Base-by-base conservation (phyloP, 2,797 vertebrate species). In the Coccyzus lansbergi region DNA sequence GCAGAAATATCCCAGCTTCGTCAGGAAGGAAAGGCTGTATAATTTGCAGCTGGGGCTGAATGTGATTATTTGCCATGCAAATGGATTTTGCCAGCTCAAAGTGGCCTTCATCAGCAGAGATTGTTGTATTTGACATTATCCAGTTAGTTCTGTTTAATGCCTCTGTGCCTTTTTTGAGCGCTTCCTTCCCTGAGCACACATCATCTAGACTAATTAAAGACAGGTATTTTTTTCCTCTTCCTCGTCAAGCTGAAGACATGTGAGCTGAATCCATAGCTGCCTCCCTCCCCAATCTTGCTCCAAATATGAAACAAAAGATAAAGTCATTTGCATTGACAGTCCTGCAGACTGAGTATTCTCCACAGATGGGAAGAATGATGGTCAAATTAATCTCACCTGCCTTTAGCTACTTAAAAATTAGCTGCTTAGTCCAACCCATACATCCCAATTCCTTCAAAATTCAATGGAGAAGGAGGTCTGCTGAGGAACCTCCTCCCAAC, bases 11-110 rank as follows among this genome's bases (percentile, higher is more conserved):
- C 81, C 88, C 79, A 76, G 70, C 86, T 96, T 84, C 55, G 5
- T 92, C 94, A 96, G 90, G 82, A 92, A 96, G 88, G 89, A 96
- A 95, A 84, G 28, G 67, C 87, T 68, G 58, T 59, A 87, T 93
- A 96, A 97, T 97, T 95, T 97, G 83, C 91, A 97, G 95, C 96
- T 97, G 95, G 84, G 92, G 74, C 95, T 86, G 96, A 92, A 95
- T 92, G 75, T 69, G 76, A 95, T 94, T 92, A 96, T 96, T 96
- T 94, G 90, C 92, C 91, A 90, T 64, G 58, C 80, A 96, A 85
- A 96, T 40, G 19, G 44, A 88, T 85, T 82, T 92, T 95, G 69
- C 91, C 88, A 88, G 90, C 93, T 88, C 85, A 56, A 94, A 97
- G 84, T 94, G 92, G 92, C 84, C 94, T 86, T 97, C 96, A 93